Conservation (phyloP, 2,113 vertebrate genomes). For the Hippocampus guttulatus region DNA sequence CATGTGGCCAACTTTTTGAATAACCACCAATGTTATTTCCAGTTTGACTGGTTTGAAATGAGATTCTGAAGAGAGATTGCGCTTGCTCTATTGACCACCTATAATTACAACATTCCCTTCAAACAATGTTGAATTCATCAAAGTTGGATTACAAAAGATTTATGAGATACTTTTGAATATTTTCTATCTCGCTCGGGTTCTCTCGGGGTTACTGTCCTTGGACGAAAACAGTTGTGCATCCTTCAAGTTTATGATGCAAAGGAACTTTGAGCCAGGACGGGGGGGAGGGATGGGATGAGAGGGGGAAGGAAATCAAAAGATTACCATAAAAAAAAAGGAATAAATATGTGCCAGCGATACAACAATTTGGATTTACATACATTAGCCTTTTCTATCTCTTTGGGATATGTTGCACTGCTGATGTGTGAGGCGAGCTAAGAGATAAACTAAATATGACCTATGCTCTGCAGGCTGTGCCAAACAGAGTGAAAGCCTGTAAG, state of each 20-base stretch:
- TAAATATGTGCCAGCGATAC: conserved; percentile 71
- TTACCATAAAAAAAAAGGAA: conserved; percentile 73
- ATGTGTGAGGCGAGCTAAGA: conserved; percentile 53
- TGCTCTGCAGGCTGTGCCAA: conserved; percentile 72
- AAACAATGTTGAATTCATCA: not conserved
- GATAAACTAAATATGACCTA: conserved; percentile 72
- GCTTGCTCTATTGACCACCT: not conserved
- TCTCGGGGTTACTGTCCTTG: conserved; percentile 43
- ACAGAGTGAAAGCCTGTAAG: conserved; percentile 81
- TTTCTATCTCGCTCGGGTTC: conserved; percentile 27
- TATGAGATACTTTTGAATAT: conserved; percentile 20
- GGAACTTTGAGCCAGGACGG: conserved; percentile 51
- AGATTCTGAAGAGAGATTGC: not conserved
- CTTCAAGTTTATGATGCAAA: conserved; percentile 57
- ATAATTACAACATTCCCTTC: not conserved
- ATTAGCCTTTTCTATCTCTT: conserved; percentile 69
- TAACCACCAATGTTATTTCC: not conserved
- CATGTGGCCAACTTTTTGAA: not conserved
- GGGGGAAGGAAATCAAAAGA: conserved; percentile 54
- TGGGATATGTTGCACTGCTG: conserved; percentile 67
- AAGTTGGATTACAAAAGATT: conserved; percentile 19
- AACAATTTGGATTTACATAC: conserved; percentile 73
- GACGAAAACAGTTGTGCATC: conserved; percentile 53
- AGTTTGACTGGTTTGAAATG: not conserved
- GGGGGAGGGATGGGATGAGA: conserved; percentile 46